Evolutionary conservation across 2,888 invertebrate species (phyloP), one percentile per base, ranked within the genome.

Genomic region (Taphrorychus bicolor): DNA sequence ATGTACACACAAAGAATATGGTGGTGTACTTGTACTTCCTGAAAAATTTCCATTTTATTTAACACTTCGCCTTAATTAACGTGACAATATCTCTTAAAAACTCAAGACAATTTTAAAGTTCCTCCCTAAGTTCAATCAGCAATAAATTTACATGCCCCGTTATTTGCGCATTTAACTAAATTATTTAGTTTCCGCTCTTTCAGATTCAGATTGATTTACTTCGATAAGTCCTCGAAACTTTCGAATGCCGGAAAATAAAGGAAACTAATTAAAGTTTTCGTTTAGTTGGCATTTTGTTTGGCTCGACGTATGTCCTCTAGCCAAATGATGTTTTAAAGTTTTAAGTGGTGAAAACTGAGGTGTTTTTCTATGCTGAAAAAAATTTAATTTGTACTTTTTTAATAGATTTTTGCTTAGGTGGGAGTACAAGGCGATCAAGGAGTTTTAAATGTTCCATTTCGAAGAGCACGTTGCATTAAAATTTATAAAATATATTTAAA

Each of bases 111-210:
- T 11, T 11, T 9, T 2, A 32, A 32, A 32, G 9, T 51, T 22
- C 11, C 19, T 7, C 19, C 32, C 21, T 14, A 24, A 54, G 32
- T 16, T 32, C 24, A 54, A 54, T 54, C 54, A 32, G 54, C 59
- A 48, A 63, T 67, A 70, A 70, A 70, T 64, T 66, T 70, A 67
- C 66, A 70, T 64, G 59, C 63, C 19, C 52, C 41, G 66, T 61
- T 58, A 59, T 67, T 67, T 57, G n/a, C 61, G 57, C 24, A 16
- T 67, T 60, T 66, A 70, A 66, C 51, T 66, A 60, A 70, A 66
- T 67, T 61, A 66, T 66, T 60, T 58, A 66, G 56, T 63, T 62
- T 60, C 57, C 48, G 62, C 66, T 42, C n/a, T 32, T 32, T 32
- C 32, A 32, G 32, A 17, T 60, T 23, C 52, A 45, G 62, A 57